Base-by-base conservation (phyloP, 2,113 vertebrate species). In the Hippocampus comes region DNA sequence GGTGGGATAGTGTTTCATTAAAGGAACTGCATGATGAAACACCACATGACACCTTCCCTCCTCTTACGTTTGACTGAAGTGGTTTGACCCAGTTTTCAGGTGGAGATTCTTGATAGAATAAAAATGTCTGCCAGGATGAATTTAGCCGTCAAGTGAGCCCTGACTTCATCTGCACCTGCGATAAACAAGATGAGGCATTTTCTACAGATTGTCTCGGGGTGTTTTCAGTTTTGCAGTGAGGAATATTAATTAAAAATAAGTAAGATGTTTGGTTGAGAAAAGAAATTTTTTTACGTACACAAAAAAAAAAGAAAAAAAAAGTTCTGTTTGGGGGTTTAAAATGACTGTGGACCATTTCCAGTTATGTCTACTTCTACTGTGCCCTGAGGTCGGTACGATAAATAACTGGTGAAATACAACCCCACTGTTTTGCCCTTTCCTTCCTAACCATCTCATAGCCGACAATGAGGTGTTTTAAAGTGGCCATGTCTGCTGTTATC, bases 141-240 rank as follows among this genome's bases (percentile, higher is more conserved):
- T 71, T 42, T 7, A 72, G 71, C 53, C 75, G 69, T 75, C 41
- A 72, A 71, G 43, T 73, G 70, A 72, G 49, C 66, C 57, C 9
- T 60, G 21, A 49, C 57, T 74, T 82, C 75, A 75, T 77, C 43
- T 84, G 72, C 70, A 82, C 80, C 70, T 73, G 59, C 59, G 77
- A 53, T 21, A 67, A 67, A 27, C 64, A 7, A 41, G 20, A 48
- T 4, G 2, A 75, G 68, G 4, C 71, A 75, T 68, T 48, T 73
- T 71, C 38, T 27, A 23, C 59, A 43, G n/a, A 46, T 65, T 46
- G 63, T 53, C 20, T 21, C 41, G 1, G 0, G 43, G 23, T 49
- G 34, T 67, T 72, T 17, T 21, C 21, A n/a, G 34, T 12, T 57
- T 12, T 57, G 23, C 23, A 14, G 55, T 11, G 55, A 57, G 55